These are phyloP conservation scores for Crax fasciolata DNA, from an alignment of 2,797 vertebrate genomes.

Conservation along the genomic window DNA sequence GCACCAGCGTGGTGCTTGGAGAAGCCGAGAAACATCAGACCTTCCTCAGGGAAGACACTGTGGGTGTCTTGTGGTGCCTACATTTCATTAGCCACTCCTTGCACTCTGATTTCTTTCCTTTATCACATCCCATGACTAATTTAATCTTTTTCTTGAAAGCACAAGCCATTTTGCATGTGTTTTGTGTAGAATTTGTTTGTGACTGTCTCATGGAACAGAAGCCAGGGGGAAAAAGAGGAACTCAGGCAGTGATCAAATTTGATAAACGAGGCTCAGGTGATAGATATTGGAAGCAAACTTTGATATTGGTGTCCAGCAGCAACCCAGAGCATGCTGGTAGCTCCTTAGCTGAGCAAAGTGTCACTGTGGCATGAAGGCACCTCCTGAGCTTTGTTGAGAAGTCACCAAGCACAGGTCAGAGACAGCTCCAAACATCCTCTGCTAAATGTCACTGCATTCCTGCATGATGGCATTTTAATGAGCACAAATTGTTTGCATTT, in stretches of 20 bases:
- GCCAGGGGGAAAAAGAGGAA: accelerated
- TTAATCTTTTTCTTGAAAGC: neutral
- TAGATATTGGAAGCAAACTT: neutral
- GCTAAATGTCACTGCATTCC: neutral
- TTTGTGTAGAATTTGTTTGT: neutral
- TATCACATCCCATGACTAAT: neutral
- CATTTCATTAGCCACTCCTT: neutral
- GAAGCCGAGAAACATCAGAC: neutral
- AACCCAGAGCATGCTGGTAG: neutral
- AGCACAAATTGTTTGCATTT: constrained; percentile 28
- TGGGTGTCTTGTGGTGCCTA: neutral
- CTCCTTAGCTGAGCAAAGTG: neutral
- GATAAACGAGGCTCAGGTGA: neutral
- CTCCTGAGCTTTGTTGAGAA: neutral
- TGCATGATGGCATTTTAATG: constrained; percentile 56
- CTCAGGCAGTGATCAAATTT: neutral
- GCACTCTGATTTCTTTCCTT: neutral
- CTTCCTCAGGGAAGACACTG: neutral
- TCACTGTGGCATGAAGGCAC: neutral
- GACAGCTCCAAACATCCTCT: neutral
- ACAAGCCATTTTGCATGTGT: neutral
- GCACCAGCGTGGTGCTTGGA: neutral
- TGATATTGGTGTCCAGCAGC: neutral
- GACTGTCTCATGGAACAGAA: neutral
- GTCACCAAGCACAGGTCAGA: constrained; percentile 3